Conservation (phyloP, 1,140 invertebrate genomes). For the Drosophila nasuta region DNA sequence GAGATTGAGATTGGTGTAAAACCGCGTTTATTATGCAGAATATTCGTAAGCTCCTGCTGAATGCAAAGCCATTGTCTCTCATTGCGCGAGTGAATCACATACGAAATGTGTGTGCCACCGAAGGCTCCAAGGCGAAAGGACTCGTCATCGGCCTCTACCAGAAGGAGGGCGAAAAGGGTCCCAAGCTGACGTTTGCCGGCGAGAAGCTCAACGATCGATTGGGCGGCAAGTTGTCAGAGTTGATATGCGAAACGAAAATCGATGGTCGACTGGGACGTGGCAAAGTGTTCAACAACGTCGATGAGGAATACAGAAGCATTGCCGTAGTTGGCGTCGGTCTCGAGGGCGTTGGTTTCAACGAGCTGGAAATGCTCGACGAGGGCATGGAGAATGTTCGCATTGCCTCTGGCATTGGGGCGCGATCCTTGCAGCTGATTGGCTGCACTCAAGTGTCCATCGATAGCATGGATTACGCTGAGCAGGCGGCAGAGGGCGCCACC, state of each 20-base stretch:
- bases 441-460: conserved; percentile 88
- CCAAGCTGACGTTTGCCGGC: conserved; percentile 60
- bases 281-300: conserved; percentile 88
- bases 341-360: conserved; percentile 87
- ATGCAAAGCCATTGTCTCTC: not conserved
- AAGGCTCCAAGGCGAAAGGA: conserved; percentile 44
- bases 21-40: conserved; percentile 9
- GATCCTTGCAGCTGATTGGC: conserved; percentile 86
- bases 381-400: conserved; percentile 85
- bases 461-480: conserved; percentile 89
- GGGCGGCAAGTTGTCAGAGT: conserved; percentile 53
- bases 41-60: conserved; percentile 11
- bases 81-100: conserved; percentile 2
- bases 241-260: conserved; percentile 66
- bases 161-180: conserved; percentile 64
- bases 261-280: conserved; percentile 85
- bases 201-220: conserved; percentile 73
- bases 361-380: conserved; percentile 89
- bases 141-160: conserved; percentile 77
- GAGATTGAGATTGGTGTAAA: not conserved
- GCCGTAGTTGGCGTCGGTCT: conserved; percentile 89
- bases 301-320: conserved; percentile 87
- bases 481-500: conserved; percentile 79
- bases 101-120: conserved; percentile 35
- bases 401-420: conserved; percentile 86